Evolutionary conservation across 2,797 vertebrate species (phyloP).

Genomic region (Sternotherus odoratus): DNA sequence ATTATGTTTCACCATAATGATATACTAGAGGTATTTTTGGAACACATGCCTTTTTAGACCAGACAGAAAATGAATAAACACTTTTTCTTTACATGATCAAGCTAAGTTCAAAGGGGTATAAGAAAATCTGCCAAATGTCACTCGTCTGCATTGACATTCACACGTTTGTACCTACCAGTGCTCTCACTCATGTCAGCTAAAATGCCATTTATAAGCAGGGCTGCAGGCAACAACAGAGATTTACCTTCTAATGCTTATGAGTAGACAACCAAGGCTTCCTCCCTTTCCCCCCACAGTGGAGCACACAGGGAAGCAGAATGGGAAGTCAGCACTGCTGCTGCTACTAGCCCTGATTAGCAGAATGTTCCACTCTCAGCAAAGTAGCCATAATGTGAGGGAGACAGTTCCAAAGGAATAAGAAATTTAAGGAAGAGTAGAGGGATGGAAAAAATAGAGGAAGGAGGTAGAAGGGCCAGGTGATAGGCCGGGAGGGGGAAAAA

Average conservation of each 20-base stretch:
- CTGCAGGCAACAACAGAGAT: not conserved
- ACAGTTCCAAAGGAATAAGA: not conserved
- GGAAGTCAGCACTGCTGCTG: not conserved
- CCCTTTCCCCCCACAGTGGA: not conserved
- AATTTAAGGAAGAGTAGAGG: not conserved
- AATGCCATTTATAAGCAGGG: not conserved
- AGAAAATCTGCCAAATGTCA: not conserved
- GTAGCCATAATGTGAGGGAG: not conserved
- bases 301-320: not conserved
- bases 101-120: not conserved
- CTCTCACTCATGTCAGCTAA: not conserved
- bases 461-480: not conserved
- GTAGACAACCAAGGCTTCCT: not conserved
- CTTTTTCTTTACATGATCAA: not conserved
- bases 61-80: not conserved
- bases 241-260: not conserved
- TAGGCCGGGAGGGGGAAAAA: not conserved
- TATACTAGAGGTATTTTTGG: conserved; percentile 10
- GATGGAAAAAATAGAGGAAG: no score
- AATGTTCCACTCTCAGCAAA: not conserved
- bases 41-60: not conserved
- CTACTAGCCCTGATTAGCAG: not conserved
- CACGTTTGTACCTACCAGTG: not conserved
- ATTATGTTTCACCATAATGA: not conserved
- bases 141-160: not conserved